Evolutionary conservation across 2,797 vertebrate genomes (phyloP).

Genomic region (Hyperoplus lanceolatus): DNA sequence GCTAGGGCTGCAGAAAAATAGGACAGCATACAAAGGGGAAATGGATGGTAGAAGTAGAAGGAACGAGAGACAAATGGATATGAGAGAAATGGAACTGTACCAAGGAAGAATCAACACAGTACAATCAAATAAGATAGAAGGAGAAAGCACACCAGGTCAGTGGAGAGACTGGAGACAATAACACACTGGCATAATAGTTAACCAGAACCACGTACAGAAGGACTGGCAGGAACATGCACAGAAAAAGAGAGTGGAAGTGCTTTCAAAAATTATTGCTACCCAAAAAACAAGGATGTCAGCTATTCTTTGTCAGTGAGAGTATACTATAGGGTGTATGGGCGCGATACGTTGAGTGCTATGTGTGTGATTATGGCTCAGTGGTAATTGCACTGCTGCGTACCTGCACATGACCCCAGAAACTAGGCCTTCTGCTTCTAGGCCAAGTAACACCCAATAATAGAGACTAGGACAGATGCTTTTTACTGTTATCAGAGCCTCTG

Average conservation of each 20-base stretch:
- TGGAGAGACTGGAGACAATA: conserved; percentile 4
- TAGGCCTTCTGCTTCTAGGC: conserved; percentile 85
- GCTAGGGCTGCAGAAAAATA: conserved; percentile 22
- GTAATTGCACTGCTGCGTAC: conserved; percentile 80
- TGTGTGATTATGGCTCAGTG: conserved; percentile 75
- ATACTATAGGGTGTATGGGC: conserved; percentile 36
- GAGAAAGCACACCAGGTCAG: background rate
- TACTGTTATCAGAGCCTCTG: conserved; percentile 64
- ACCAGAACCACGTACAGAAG: background rate
- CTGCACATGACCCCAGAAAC: conserved; percentile 83
- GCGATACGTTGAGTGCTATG: conserved; percentile 60
- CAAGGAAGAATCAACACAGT: background rate
- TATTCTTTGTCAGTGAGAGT: conserved; percentile 34
- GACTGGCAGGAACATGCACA: conserved; percentile 2
- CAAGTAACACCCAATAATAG: conserved; percentile 84
- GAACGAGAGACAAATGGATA: background rate
- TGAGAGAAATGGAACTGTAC: background rate
- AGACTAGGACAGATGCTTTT: conserved; percentile 74
- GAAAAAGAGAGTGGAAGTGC: background rate
- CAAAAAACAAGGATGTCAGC: conserved; percentile 29
- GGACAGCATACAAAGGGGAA: conserved; percentile 22
- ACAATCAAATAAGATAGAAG: background rate
- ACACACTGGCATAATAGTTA: background rate
- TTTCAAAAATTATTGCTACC: conserved; percentile 35
- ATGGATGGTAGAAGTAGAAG: background rate